Base-by-base conservation (phyloP, 2,888 invertebrate species). In the Clistopyga incitator region DNA sequence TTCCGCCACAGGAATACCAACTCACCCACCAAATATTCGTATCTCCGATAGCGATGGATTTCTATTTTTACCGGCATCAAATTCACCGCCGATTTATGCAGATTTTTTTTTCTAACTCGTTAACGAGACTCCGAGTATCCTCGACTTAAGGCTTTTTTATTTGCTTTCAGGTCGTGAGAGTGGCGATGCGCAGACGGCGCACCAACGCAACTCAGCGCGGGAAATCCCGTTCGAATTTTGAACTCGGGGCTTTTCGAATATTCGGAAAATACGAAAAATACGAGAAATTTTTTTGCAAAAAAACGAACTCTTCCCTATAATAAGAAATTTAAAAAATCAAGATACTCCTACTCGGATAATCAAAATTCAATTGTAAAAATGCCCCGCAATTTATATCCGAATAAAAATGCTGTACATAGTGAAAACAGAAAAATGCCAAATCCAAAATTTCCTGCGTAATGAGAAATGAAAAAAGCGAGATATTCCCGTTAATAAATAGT, bases 201-300 rank as follows among this genome's bases (percentile, higher is more conserved):
- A 25, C 56, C 23, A 56, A 15, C 25, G 56, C 15, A 25, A 6
- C 25, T 2, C 4, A 56, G 13, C 56, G 56, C 56, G 56, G 56
- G 56, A 54, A 54, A 8, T 8, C 2, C 0, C 23, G 54, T 56
- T 56, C 54, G 25, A 56, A 56, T 15, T 61, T 61, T n/a, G 61
- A 61, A 61, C 25, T 54, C 1, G 2, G 6, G 6, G 10, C 0
- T 59, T 2, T 61, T 38, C 6, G 8, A 18, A 38, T 23, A 38
- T 10, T 38, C n/a, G 1, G 38, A 10, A n/a, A 47, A 79, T 23
- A 70, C 0, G 13, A 61, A 71, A 42, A 70, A n/a, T n/a, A n/a
- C n/a, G n/a, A n/a, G n/a, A n/a, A n/a, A n/a, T n/a, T n/a, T n/a
- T n/a, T n/a, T n/a, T n/a, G n/a, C n/a, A n/a, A n/a, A n/a, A n/a